A percentile compares a stretch with the other conserved stretches of the same genome.
phyloP scores from a whole-genome alignment of 2,888 invertebrate genomes.

The Dynastes maya region DNA sequence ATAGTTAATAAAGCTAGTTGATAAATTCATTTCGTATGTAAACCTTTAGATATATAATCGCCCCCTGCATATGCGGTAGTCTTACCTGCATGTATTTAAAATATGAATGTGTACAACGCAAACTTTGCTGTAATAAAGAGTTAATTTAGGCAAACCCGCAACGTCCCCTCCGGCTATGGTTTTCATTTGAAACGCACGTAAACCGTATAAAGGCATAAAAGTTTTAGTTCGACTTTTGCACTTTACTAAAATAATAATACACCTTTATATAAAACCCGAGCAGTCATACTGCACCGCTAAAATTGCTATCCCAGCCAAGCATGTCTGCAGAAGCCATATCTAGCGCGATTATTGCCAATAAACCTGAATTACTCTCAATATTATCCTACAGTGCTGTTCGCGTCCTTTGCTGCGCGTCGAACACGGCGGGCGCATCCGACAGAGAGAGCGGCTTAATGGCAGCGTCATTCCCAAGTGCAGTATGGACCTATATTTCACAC shows the following conservation, averaged over 20 bases:
- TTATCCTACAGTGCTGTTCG: conserved; percentile 61
- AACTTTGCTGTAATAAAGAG: background rate
- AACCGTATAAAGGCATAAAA: conserved; percentile 47
- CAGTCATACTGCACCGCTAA: conserved; percentile 58
- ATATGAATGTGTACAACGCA: too few species aligned
- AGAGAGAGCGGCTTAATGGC: conserved; percentile 51
- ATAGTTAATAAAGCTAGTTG: too few species aligned
- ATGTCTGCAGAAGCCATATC: conserved; percentile 66
- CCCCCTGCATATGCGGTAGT: too few species aligned
- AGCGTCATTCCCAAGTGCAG: conserved; percentile 60
- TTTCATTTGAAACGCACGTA: conserved; percentile 40
- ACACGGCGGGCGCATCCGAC: conserved; percentile 45
- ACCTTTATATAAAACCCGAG: conserved; percentile 57
- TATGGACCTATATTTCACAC: conserved; percentile 61
- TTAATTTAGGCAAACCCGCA: conserved; percentile 30
- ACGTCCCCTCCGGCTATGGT: background rate
- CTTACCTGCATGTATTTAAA: too few species aligned
- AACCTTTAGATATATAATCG: too few species aligned
- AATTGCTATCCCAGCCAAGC: conserved; percentile 61
- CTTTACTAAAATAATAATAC: conserved; percentile 59
- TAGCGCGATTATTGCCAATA: conserved; percentile 66
- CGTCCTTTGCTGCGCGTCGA: conserved; percentile 51
- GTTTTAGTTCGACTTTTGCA: conserved; percentile 55
- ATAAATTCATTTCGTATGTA: too few species aligned
- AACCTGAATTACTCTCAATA: conserved; percentile 69